Evolutionary conservation across 64 coral and sea anemone species (phyloP).

Genomic region (Cladopsammia gracilis): DNA sequence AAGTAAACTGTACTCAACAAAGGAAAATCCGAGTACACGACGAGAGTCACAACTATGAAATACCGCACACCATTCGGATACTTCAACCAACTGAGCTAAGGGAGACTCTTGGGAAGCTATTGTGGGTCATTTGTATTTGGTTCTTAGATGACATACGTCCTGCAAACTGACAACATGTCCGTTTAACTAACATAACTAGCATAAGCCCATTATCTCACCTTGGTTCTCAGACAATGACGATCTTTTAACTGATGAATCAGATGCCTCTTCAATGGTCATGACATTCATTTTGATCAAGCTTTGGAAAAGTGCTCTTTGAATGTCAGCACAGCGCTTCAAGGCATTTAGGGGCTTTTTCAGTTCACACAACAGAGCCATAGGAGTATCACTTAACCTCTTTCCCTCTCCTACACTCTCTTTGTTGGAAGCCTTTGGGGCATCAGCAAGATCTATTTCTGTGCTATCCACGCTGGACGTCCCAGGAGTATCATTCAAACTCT

Average conservation of each 20-base stretch:
- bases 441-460: neutral
- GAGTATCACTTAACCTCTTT: neutral
- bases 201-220: neutral
- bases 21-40: too few relatives aligned
- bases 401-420: neutral
- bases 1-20: too few relatives aligned
- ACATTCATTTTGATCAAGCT: neutral
- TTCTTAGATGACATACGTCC: too few relatives aligned
- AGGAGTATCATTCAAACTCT: neutral
- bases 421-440: neutral
- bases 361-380: neutral
- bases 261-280: neutral
- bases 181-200: too few relatives aligned
- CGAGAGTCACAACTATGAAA: too few relatives aligned
- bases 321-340: conserved; percentile 38
- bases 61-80: too few relatives aligned
- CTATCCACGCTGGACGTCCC: neutral
- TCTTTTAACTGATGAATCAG: neutral
- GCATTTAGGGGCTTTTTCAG: conserved; percentile 6
- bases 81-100: too few relatives aligned
- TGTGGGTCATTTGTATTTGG: too few relatives aligned
- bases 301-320: conserved; percentile 45
- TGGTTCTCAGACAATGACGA: neutral
- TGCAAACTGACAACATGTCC: too few relatives aligned
- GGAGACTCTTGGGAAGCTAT: too few relatives aligned